phyloP scores from a whole-genome alignment of 2,797 vertebrate genomes.

The Mus caroli region DNA sequence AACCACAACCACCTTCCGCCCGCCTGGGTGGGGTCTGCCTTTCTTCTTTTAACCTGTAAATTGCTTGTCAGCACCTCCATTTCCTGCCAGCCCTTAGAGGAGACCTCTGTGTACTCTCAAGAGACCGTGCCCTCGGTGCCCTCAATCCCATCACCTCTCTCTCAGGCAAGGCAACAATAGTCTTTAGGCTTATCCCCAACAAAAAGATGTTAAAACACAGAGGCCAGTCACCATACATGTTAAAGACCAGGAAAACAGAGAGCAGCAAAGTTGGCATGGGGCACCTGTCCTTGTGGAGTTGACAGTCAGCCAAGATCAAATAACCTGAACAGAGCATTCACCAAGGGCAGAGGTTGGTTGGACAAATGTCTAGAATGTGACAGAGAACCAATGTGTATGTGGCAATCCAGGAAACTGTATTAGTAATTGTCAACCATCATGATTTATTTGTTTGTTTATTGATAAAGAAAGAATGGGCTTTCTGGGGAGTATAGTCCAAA shows the following conservation, averaged over 20 bases:
- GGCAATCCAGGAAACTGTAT: background rate
- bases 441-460: background rate
- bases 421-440: background rate
- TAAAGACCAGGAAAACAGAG: background rate
- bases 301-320: background rate
- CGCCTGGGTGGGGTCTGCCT: slow-evolving; percentile 45
- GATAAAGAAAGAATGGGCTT: background rate
- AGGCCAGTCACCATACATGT: background rate
- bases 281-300: background rate
- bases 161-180: background rate
- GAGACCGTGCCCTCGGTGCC: background rate
- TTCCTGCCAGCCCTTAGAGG: slow-evolving; percentile 64
- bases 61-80: slow-evolving; percentile 59
- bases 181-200: background rate
- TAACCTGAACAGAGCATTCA: accelerated
- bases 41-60: slow-evolving; percentile 48
- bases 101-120: background rate
- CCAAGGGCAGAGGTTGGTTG: background rate
- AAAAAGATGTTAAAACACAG: background rate
- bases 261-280: background rate
- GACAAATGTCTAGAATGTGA: background rate
- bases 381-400: background rate
- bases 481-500: background rate
- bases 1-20: slow-evolving; percentile 53
- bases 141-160: background rate